phyloP scores from a whole-genome alignment of 2,113 vertebrate genomes.

The Symphodus melops region DNA sequence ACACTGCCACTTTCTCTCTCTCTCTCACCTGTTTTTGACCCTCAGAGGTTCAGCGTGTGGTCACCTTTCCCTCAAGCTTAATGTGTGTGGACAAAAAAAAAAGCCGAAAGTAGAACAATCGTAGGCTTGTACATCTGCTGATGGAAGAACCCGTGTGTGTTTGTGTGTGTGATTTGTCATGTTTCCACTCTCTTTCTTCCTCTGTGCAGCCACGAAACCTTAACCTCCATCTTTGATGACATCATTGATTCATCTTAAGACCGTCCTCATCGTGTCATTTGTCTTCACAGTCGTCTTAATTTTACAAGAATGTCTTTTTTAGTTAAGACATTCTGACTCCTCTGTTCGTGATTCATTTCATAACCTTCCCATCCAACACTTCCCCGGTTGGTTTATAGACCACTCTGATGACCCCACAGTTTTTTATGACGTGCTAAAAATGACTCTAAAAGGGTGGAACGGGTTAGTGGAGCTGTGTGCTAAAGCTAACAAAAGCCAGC shows the following conservation, averaged over 20 bases:
- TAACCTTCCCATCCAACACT: neutral
- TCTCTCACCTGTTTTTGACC: slow-evolving; percentile 56
- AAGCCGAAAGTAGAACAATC: slow-evolving; percentile 12
- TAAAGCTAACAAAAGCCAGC: no score
- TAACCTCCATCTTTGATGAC: neutral
- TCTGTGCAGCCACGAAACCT: slow-evolving; percentile 17
- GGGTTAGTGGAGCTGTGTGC: neutral
- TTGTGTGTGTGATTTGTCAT: neutral
- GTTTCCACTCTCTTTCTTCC: slow-evolving; percentile 25
- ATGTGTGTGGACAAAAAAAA: slow-evolving; percentile 15
- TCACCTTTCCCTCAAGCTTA: slow-evolving; percentile 66
- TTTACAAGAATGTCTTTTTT: neutral
- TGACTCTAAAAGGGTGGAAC: no score
- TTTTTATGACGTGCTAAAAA: no score
- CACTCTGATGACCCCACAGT: no score
- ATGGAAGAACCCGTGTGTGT: slow-evolving; percentile 32
- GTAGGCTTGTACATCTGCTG: neutral
- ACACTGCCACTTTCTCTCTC: slow-evolving; percentile 69
- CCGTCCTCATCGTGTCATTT: slow-evolving; percentile 7
- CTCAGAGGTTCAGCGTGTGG: slow-evolving; percentile 62
- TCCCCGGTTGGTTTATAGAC: neutral
- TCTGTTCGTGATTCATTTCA: slow-evolving; percentile 6
- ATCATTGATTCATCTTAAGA: neutral
- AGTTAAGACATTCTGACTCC: neutral
- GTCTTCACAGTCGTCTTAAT: neutral